phyloP scores from a whole-genome alignment of 2,113 vertebrate genomes.

The Triplophysa rosa region DNA sequence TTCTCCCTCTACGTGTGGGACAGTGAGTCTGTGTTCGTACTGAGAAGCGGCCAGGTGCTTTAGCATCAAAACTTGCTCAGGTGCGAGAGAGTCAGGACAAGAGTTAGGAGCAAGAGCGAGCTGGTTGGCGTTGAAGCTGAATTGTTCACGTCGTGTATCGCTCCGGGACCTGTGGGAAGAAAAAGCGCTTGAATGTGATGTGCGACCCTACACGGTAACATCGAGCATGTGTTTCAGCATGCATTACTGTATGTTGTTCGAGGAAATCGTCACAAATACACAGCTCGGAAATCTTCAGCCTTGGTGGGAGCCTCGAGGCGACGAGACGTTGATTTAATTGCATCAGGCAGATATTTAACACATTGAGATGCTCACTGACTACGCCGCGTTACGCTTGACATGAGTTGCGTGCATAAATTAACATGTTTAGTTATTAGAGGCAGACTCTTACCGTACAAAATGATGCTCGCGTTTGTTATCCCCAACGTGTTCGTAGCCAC shows the following conservation, averaged over 20 bases:
- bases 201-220: slow-evolving; percentile 14
- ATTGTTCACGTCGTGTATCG: slow-evolving; percentile 86
- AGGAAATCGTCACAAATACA: neutral
- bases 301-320: neutral
- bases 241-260: slow-evolving; percentile 1
- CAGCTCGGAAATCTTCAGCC: neutral
- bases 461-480: slow-evolving; percentile 94
- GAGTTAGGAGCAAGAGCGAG: slow-evolving; percentile 79
- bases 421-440: slow-evolving; percentile 14
- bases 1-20: slow-evolving; percentile 67
- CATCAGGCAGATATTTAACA: slow-evolving; percentile 19
- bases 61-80: slow-evolving; percentile 92
- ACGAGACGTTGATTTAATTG: slow-evolving; percentile 21
- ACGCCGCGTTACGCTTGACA: neutral
- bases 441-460: slow-evolving; percentile 86
- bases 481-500: slow-evolving; percentile 94
- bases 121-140: slow-evolving; percentile 71
- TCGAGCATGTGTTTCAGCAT: neutral
- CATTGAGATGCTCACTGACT: slow-evolving; percentile 10
- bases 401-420: slow-evolving; percentile 23
- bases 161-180: slow-evolving; percentile 82
- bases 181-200: slow-evolving; percentile 11
- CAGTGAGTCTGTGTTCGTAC: slow-evolving; percentile 78
- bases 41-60: slow-evolving; percentile 69
- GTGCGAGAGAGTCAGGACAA: slow-evolving; percentile 74